Base-by-base conservation (phyloP, 2,888 invertebrate species). In the Cephus sareptanus region DNA sequence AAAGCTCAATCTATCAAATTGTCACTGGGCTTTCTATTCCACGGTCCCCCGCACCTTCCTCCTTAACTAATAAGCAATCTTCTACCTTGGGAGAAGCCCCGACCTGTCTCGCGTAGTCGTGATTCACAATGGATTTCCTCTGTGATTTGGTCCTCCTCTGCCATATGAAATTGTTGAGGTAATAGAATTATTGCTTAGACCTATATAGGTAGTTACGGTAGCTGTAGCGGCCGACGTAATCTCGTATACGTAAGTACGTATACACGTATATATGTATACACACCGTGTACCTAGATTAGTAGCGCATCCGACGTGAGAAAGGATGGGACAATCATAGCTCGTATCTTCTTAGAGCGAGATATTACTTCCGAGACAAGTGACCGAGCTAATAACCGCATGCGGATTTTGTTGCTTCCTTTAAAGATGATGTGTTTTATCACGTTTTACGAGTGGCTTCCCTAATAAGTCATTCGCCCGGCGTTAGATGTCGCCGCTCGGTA, bases 1-100 rank as follows among this genome's bases (percentile, higher is more conserved):
- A 85, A 85, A 84, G 74, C 79, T 81, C 86, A 78, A 90, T 90
- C 87, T 89, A 90, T 90, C 90, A 90, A 90, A 90, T 90, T 89
- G 90, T 90, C 89, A 88, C 87, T 87, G 83, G 83, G 79, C 86
- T 85, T 85, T 84, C 86, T 86, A 85, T 87, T 87, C 84, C 82
- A 79, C 83, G 83, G 83, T 23, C 82, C 79, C 79, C 81, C 81
- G 83, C 81, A 79, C 81, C 83, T 81, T 80, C 80, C 23, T 56
- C 23, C 56, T 9, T 9, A 23, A 23, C 85, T 87, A 86, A 89
- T 88, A 88, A 89, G 87, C 86, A 86, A 85, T 87, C 87, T 82
- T 82, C 82, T 76, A 76, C 80, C 40, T 56, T 56, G 9, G 56
- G 9, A 9, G 56, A 9, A 56, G 15, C 56, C 23, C 33, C 23